phyloP scores from a whole-genome alignment of 2,888 invertebrate species.

The Ophion obscuratus region DNA sequence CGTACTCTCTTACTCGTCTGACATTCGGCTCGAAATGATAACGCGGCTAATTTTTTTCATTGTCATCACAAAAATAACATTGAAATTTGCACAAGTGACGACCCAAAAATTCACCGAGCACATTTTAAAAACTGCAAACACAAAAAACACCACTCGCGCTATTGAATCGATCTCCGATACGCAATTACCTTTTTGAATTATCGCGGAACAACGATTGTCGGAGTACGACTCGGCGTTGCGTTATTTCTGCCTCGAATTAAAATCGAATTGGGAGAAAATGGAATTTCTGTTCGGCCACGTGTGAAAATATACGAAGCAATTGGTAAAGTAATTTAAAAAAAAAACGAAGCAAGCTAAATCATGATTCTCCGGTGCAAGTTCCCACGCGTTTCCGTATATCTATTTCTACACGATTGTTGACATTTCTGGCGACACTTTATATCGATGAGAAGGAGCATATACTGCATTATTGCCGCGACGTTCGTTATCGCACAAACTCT shows the following conservation, averaged over 20 bases:
- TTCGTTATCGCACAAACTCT: not conserved
- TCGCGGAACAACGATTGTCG: too few species aligned
- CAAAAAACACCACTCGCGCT: not conserved
- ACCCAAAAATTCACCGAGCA: too few species aligned
- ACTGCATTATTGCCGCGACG: not conserved
- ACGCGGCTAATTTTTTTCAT: not conserved
- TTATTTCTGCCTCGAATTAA: not conserved
- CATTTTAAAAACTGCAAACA: not conserved
- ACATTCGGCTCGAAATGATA: conserved; percentile 5
- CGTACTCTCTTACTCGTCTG: not conserved
- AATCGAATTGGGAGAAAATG: not conserved
- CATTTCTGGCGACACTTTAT: too few species aligned
- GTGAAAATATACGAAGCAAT: not conserved
- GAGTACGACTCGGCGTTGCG: not conserved
- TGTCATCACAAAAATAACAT: not conserved
- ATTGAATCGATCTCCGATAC: not conserved
- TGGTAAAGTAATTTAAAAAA: not conserved
- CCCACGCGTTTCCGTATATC: not conserved
- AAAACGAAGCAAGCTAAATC: not conserved
- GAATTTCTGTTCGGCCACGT: not conserved
- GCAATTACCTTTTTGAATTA: not conserved
- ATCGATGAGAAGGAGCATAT: too few species aligned
- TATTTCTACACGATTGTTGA: not conserved
- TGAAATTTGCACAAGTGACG: not conserved
- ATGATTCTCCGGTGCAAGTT: not conserved